Conservation (phyloP, 2,797 vertebrate genomes). For the Microcaecilia unicolor region DNA sequence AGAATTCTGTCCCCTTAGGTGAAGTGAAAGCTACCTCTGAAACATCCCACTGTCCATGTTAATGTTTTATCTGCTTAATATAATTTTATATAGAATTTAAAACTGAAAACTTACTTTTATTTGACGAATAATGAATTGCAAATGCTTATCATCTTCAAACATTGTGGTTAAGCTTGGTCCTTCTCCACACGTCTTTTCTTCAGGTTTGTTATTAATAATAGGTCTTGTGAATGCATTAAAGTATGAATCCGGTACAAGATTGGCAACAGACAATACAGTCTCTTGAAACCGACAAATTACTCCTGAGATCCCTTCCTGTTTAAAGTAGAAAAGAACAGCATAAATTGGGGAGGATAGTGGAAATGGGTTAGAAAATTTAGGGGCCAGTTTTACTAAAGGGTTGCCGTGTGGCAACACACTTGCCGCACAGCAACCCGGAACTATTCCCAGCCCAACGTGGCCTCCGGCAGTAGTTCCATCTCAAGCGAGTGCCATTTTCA, state of each 20-base stretch:
- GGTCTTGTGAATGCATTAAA: constrained; percentile 57
- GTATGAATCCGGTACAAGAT: constrained; percentile 55
- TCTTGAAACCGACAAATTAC: constrained; percentile 52
- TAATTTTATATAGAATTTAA: too few species aligned
- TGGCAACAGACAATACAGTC: constrained; percentile 57
- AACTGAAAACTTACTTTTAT: constrained; percentile 54
- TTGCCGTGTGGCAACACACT: too few species aligned
- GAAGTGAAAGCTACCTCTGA: too few species aligned
- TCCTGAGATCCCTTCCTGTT: constrained; percentile 53
- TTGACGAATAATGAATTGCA: constrained; percentile 46
- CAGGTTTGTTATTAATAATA: constrained; percentile 43
- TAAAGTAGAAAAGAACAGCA: constrained; percentile 2
- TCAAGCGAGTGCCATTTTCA: too few species aligned
- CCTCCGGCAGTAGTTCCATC: too few species aligned
- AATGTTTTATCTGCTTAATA: too few species aligned
- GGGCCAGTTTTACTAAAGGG: too few species aligned
- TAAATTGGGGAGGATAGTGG: too few species aligned
- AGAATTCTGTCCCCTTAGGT: too few species aligned
- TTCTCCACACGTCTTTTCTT: constrained; percentile 45
- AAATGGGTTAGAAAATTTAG: background rate
- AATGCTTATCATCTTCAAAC: constrained; percentile 59
- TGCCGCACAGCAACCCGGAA: too few species aligned
- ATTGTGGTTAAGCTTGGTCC: constrained; percentile 58
- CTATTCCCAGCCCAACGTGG: too few species aligned
- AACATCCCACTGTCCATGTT: too few species aligned